Conservation (phyloP, 2,797 vertebrate species). For the Pipistrellus pipistrellus region DNA sequence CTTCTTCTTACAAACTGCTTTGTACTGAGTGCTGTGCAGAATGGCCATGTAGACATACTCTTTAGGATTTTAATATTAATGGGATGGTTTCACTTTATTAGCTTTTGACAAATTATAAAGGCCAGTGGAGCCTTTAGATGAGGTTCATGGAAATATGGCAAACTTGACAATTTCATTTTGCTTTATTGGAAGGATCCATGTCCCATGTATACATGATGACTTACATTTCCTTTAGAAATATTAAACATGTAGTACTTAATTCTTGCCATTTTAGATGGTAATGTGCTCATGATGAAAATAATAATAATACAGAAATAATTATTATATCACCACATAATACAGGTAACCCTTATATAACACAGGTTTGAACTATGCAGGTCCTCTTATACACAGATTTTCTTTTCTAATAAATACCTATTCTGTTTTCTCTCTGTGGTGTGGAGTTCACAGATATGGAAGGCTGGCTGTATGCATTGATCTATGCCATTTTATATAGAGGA, state of each 20-base stretch:
- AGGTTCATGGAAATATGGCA: neutral
- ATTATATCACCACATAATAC: constrained; percentile 1
- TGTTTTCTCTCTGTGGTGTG: neutral
- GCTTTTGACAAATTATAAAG: constrained; percentile 56
- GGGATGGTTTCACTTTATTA: neutral
- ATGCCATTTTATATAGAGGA: neutral
- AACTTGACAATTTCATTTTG: constrained; percentile 33
- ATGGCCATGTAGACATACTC: neutral
- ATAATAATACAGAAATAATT: constrained; percentile 15
- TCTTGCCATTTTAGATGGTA: constrained; percentile 48
- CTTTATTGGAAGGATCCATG: constrained; percentile 29
- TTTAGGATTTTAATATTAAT: constrained; percentile 39
- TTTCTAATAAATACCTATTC: neutral
- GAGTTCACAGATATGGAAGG: neutral
- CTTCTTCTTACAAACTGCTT: constrained; percentile 18
- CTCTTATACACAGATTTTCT: neutral
- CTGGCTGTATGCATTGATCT: neutral
- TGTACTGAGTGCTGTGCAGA: constrained; percentile 19
- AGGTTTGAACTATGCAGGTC: neutral
- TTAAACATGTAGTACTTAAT: constrained; percentile 36
- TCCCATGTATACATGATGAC: neutral
- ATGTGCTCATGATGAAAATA: neutral
- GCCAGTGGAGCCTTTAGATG: neutral
- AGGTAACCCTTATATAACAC: neutral
- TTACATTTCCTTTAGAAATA: constrained; percentile 48